phyloP scores from a whole-genome alignment of 1,140 invertebrate species.

The Neuroterus valhalla region DNA sequence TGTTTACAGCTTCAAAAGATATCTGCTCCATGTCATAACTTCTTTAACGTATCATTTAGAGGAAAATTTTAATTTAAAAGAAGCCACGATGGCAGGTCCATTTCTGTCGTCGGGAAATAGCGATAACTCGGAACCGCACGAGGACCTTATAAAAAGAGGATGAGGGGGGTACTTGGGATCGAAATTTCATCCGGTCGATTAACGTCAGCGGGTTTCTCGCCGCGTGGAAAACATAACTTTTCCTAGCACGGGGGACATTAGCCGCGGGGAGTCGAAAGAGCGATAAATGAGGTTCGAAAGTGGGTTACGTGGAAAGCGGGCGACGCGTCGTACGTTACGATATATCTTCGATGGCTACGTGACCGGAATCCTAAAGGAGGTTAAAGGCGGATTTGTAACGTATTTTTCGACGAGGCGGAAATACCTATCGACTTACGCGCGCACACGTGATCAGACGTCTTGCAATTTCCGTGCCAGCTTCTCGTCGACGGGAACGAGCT shows the following conservation, averaged over 20 bases:
- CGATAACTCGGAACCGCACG: slow-evolving; percentile 17
- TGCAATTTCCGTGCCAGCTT: slow-evolving; percentile 57
- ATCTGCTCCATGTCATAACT: too few relatives aligned
- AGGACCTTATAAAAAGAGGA: slow-evolving; percentile 19
- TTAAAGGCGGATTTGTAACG: slow-evolving; percentile 68
- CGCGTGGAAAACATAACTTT: slow-evolving; percentile 56
- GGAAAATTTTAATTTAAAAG: too few relatives aligned
- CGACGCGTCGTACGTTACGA: slow-evolving; percentile 62
- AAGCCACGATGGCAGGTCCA: background rate
- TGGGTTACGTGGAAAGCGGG: slow-evolving; percentile 63
- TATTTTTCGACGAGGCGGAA: slow-evolving; percentile 63
- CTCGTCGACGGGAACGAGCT: slow-evolving; percentile 40
- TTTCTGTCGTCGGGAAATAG: slow-evolving; percentile 10
- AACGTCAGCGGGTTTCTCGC: slow-evolving; percentile 47
- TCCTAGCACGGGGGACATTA: slow-evolving; percentile 45
- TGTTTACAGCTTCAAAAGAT: too few relatives aligned
- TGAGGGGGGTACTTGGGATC: slow-evolving; percentile 38
- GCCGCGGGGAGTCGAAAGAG: slow-evolving; percentile 51
- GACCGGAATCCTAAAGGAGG: slow-evolving; percentile 60
- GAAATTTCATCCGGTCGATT: slow-evolving; percentile 54
- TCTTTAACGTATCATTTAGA: too few relatives aligned
- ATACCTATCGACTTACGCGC: slow-evolving; percentile 58
- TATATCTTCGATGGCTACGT: slow-evolving; percentile 64
- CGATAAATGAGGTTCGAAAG: slow-evolving; percentile 68
- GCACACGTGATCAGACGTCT: slow-evolving; percentile 55